phyloP scores from a whole-genome alignment of 2,797 vertebrate species.

The Sebastes oblongus region DNA sequence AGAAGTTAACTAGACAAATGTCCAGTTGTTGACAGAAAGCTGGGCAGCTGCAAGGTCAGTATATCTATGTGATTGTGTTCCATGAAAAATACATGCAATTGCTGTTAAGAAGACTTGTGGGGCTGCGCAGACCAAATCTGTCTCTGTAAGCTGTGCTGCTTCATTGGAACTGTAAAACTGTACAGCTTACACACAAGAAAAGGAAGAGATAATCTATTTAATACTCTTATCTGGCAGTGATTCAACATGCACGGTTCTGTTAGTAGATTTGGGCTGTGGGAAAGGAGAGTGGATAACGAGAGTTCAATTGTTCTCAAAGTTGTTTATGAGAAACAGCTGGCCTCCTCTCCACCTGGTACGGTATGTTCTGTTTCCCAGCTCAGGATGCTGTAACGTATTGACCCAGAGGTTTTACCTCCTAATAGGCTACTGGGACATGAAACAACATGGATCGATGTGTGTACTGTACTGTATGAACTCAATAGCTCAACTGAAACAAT shows the following conservation, averaged over 20 bases:
- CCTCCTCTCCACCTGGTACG: neutral
- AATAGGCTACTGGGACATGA: neutral
- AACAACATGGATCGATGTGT: neutral
- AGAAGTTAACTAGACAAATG: neutral
- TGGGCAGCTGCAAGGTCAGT: neutral
- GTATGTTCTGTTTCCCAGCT: neutral
- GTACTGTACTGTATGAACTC: neutral
- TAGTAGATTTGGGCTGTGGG: constrained; percentile 30
- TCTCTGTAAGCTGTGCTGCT: neutral
- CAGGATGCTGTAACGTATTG: neutral
- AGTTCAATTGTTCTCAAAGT: constrained; percentile 47
- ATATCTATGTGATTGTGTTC: neutral
- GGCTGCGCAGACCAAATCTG: neutral
- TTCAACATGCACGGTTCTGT: constrained; percentile 35
- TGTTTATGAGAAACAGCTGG: neutral
- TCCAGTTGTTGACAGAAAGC: neutral
- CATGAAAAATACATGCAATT: neutral
- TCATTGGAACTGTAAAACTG: neutral
- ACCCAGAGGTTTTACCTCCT: neutral
- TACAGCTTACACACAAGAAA: neutral
- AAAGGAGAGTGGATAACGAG: constrained; percentile 45
- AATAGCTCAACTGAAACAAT: neutral
- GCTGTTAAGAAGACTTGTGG: neutral
- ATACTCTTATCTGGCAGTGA: constrained; percentile 16
- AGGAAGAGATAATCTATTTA: neutral